Evolutionary conservation across 2,113 vertebrate genomes (phyloP), one percentile per base, ranked within the genome.

Genomic region (Leucopternis melanops): DNA sequence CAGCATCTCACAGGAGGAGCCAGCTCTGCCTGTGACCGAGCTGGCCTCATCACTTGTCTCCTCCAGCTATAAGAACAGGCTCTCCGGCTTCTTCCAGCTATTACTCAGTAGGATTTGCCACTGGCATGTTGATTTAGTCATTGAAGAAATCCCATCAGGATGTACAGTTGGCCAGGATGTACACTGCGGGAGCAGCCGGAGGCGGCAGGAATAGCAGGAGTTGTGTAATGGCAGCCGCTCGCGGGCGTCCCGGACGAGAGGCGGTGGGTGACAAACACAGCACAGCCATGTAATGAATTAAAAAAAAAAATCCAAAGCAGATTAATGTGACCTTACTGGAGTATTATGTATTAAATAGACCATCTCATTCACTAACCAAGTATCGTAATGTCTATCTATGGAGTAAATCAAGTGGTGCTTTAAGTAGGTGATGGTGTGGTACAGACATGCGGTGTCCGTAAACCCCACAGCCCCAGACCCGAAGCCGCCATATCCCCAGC

Each of bases 1-100:
- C 87, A 94, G 96, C 94, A 87, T 81, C 57, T 31, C 44, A 6
- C 69, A 27, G 93, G 81, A 95, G 94, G 84, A 95, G 90, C 69
- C 62, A 34, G 62, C 82, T 17, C 70, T 82, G 74, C 73, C 61
- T 0, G 20, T 3, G 55, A 29, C 62, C 7, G 6, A 8, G 34
- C 40, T 13, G 0, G 69, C 40, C 42, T n/a, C 84, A 0, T 1
- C 20, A 0, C 45, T 65, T 8, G 4, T 15, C 47, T 47, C 16
- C 63, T 58, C 23, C 75, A 13, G 83, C 83, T 16, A 32, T 4
- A 16, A 36, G 25, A 75, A 31, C 29, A 8, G n/a, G 63, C 26
- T 14, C 52, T 13, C 32, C 2, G 1, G 8, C 65, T 47, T 4
- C 82, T 59, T 2, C 45, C 3, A 0, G 3, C 7, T 3, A 17